phyloP scores from a whole-genome alignment of 2,888 invertebrate species.

The Nudaria mundana region DNA sequence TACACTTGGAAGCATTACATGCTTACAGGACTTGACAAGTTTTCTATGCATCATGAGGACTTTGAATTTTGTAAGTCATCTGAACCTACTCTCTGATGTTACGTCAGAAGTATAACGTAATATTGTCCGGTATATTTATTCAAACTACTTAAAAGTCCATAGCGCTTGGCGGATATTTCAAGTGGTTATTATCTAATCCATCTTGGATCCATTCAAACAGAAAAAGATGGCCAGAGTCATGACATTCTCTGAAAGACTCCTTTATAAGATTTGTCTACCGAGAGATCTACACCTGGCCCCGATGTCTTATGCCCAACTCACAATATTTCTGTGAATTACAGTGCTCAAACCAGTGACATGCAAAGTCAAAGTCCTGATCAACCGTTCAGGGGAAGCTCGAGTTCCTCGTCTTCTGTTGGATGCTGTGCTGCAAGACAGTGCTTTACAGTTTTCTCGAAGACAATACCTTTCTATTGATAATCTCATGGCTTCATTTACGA shows the following conservation, averaged over 20 bases:
- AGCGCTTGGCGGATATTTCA: too few species aligned
- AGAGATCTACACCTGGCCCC: too few species aligned
- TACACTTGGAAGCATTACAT: constrained; percentile 89
- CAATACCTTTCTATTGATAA: constrained; percentile 85
- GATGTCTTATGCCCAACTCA: too few species aligned
- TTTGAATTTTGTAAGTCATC: constrained; percentile 92
- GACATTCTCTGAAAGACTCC: too few species aligned
- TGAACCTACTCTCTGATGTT: too few species aligned
- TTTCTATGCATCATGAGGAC: constrained; percentile 88
- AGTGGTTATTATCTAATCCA: too few species aligned
- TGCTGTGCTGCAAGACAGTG: constrained; percentile 87
- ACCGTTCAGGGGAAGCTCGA: constrained; percentile 82
- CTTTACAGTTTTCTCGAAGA: constrained; percentile 85
- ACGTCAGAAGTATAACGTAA: too few species aligned
- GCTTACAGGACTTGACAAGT: constrained; percentile 87
- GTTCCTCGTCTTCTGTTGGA: constrained; percentile 84
- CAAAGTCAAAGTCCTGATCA: constrained; percentile 88
- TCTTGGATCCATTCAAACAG: too few species aligned
- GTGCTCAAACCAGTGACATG: constrained; percentile 89
- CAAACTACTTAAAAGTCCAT: too few species aligned
- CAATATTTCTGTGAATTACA: constrained; percentile 52
- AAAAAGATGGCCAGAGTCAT: too few species aligned
- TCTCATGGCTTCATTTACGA: constrained; percentile 79
- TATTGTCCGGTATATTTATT: too few species aligned
- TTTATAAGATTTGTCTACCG: too few species aligned